Evolutionary conservation across 2,797 vertebrate genomes (phyloP), one percentile per base, ranked within the genome.

Genomic region (Trachurus trachurus): DNA sequence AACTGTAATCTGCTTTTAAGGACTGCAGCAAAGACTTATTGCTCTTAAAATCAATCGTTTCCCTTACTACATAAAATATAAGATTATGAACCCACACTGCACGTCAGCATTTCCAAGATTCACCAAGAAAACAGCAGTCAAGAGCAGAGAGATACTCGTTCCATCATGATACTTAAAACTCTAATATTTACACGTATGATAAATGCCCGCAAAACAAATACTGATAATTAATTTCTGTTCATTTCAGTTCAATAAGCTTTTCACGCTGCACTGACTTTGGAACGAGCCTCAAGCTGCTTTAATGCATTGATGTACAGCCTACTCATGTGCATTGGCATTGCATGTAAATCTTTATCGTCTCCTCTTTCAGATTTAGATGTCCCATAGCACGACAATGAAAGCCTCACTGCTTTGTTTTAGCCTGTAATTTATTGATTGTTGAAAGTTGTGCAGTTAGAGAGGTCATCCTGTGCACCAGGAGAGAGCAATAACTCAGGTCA

Each of bases 401-500:
- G 34, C 72, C 40, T 26, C 13, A 4, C 8, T 31, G 21, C 9
- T 59, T 21, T 59, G 47, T 34, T 61, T 75, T 6, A 54, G 39
- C 1, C n/a, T 1, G 31, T 45, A 42, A 82, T 82, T 76, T 53
- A 72, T 31, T 2, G 44, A 78, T 63, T 15, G 50, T 42, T 80
- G 57, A 81, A 71, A 62, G 58, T n/a, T 47, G 22, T 37, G 53
- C 9, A 59, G 39, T 37, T 54, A 17, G 62, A 66, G 40, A 45
- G 49, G 50, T 74, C 53, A 42, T 62, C 34, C n/a, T 42, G 39
- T 45, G 64, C 68, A 47, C 78, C 59, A 22, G 53, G 21, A 45
- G 56, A 66, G 70, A 77, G 40, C 69, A 10, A 50, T 61, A 73
- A 69, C 65, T 80, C 52, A 58, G 45, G 56, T 50, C 53, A 58